Conservation (phyloP, 2,113 vertebrate genomes). For the Alethe castanea region DNA sequence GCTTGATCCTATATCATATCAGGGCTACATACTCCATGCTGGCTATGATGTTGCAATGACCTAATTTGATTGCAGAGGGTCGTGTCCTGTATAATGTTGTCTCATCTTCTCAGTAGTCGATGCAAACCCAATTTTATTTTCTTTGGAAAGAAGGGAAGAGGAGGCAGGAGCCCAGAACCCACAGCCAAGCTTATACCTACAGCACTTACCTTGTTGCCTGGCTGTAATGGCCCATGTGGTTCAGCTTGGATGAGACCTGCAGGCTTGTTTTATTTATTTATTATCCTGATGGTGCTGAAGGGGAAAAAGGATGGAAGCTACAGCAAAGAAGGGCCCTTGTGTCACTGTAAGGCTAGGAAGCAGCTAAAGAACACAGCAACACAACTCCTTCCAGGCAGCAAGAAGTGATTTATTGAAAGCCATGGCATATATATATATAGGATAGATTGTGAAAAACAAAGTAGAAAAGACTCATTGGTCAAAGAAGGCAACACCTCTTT, state of each 20-base stretch:
- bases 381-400: no score
- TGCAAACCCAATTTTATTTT: constrained; percentile 51
- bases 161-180: neutral
- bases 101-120: constrained; percentile 45
- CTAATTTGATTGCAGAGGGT: constrained; percentile 59
- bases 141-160: constrained; percentile 3
- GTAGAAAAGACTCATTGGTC: no score
- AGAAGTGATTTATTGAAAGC: no score
- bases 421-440: no score
- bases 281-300: neutral
- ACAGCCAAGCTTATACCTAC: neutral
- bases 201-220: neutral
- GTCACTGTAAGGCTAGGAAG: no score
- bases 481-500: no score
- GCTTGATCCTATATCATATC: neutral
- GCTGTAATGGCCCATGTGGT: neutral
- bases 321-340: neutral
- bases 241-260: neutral
- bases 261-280: neutral
- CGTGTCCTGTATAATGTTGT: constrained; percentile 47
- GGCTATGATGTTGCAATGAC: neutral
- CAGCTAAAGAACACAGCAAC: no score
- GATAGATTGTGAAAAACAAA: no score
- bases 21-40: neutral
- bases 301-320: neutral